Percentiles rank a stretch among this genome's conserved stretches.
phyloP scores from a whole-genome alignment of 37 sponge, comb jelly and placozoan genomes.

The Cliona cf. orientalis region DNA sequence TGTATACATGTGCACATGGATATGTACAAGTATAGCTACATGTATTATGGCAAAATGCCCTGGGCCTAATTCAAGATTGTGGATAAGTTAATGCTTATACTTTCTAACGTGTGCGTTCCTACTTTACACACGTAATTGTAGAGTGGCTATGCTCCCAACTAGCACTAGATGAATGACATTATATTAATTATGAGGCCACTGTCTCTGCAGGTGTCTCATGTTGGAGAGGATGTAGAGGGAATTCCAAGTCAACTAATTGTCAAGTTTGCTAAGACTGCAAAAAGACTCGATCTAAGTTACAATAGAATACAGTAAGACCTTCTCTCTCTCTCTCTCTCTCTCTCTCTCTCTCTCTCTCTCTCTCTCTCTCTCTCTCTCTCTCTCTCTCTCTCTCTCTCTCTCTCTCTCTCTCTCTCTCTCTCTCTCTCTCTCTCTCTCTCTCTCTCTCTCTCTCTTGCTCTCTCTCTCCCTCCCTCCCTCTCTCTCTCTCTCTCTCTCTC shows the following conservation, averaged over 20 bases:
- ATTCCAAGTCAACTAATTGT: constrained; percentile 55
- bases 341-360: constrained; percentile 21
- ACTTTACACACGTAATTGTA: no score
- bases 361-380: constrained; percentile 38
- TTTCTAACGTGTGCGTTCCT: no score
- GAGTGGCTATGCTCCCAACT: no score
- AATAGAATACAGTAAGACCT: constrained; percentile 64
- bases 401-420: background rate
- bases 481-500: constrained; percentile 14
- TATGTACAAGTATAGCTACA: no score
- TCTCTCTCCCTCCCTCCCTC: constrained; percentile 18
- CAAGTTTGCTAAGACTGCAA: constrained; percentile 35
- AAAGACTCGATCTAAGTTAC: constrained; percentile 81
- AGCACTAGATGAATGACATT: no score
- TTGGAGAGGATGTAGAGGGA: constrained; percentile 67
- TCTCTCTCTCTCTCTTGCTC: no score
- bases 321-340: constrained; percentile 15
- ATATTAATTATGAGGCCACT: no score
- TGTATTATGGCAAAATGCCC: no score
- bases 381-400: constrained; percentile 31
- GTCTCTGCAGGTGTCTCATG: constrained; percentile 56
- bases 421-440: constrained; percentile 47
- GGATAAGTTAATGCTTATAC: no score
- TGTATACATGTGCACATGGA: no score
- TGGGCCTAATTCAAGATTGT: no score